phyloP scores from a whole-genome alignment of 2,113 vertebrate genomes.

The Phycodurus eques region DNA sequence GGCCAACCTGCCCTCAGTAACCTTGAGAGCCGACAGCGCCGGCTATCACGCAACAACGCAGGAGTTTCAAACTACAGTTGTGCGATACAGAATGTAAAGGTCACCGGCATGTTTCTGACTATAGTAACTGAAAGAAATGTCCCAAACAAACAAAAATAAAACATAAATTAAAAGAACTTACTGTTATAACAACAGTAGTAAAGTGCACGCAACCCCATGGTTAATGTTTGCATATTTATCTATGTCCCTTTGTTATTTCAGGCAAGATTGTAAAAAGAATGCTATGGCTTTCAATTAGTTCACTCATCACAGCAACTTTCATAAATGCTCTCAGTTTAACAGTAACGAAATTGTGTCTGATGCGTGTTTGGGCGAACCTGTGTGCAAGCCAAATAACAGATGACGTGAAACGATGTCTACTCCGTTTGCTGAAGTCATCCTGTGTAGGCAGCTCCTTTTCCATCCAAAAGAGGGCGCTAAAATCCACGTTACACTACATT shows the following conservation, averaged over 20 bases:
- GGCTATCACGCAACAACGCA: conserved; percentile 13
- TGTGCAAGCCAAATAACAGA: background rate
- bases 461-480: conserved; percentile 42
- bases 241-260: background rate
- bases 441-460: background rate
- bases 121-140: background rate
- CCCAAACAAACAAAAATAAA: background rate
- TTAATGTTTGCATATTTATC: background rate
- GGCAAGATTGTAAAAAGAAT: background rate
- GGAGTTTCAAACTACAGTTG: conserved; percentile 2
- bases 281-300: background rate
- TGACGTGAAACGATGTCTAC: background rate
- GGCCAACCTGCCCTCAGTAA: background rate
- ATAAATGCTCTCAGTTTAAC: background rate
- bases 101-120: background rate
- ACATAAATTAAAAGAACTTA: too few relatives aligned
- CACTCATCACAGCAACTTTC: background rate
- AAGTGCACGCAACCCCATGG: background rate
- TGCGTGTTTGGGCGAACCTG: background rate
- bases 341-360: background rate
- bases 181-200: background rate
- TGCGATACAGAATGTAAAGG: conserved; percentile 4
- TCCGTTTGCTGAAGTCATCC: background rate
- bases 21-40: conserved; percentile 4
- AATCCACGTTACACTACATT: background rate